A percentile compares a stretch with the other conserved stretches of the same genome.
phyloP scores from a whole-genome alignment of 2,113 vertebrate genomes.

The Callochromis pleurospilus region DNA sequence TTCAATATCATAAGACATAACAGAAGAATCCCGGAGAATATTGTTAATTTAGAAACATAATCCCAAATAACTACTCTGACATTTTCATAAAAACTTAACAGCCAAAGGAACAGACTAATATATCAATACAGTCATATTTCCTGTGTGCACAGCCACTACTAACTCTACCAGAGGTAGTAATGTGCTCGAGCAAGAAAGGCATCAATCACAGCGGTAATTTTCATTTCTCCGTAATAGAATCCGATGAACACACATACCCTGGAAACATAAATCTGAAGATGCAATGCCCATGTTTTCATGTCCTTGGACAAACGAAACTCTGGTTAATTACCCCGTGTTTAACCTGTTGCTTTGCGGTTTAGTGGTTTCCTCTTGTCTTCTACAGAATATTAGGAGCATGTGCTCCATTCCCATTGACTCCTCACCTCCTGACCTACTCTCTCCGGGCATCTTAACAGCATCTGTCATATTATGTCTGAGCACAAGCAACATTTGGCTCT shows the following conservation, averaged over 20 bases:
- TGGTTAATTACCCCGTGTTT: neutral
- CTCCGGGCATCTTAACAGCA: constrained; percentile 30
- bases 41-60: neutral
- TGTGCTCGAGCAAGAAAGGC: neutral
- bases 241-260: neutral
- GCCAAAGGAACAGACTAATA: neutral
- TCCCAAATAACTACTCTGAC: neutral
- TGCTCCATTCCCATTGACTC: constrained; percentile 11
- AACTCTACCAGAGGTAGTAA: neutral
- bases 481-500: constrained; percentile 38
- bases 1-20: neutral
- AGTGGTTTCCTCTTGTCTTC: neutral
- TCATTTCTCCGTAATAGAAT: neutral
- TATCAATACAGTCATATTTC: neutral
- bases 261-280: neutral
- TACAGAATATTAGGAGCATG: neutral
- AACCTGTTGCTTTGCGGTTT: neutral
- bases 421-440: constrained; percentile 33
- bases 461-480: constrained; percentile 53
- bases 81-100: neutral
- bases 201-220: neutral
- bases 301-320: neutral
- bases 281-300: neutral
- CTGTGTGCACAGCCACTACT: neutral
- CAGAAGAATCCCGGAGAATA: neutral